phyloP scores from a whole-genome alignment of 2,888 invertebrate genomes.

The Chesias legatella region DNA sequence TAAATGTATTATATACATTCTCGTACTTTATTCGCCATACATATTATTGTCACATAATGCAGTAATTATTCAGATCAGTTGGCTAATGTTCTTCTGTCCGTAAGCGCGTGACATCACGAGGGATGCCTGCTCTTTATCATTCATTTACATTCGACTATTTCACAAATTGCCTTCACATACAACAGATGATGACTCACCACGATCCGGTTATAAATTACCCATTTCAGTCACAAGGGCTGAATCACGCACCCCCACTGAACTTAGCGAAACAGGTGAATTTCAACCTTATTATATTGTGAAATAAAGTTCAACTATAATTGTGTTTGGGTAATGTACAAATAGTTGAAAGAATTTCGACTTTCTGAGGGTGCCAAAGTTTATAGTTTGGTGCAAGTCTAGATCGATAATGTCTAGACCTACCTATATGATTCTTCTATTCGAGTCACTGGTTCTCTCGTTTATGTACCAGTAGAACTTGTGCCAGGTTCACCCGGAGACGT shows the following conservation, averaged over 20 bases:
- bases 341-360: background rate
- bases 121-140: background rate
- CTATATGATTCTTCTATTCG: too few species aligned
- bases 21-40: too few species aligned
- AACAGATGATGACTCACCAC: slow-evolving; percentile 25
- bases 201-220: slow-evolving; percentile 19
- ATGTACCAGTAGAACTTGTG: too few species aligned
- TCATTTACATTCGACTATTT: slow-evolving; percentile 17
- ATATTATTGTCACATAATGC: too few species aligned
- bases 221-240: slow-evolving; percentile 21
- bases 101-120: too few species aligned
- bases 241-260: slow-evolving; percentile 19
- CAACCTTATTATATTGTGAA: background rate
- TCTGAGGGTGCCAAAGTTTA: slow-evolving; percentile 2
- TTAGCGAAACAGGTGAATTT: slow-evolving; percentile 7
- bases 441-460: too few species aligned
- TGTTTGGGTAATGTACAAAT: background rate
- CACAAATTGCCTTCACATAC: slow-evolving; percentile 23
- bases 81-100: too few species aligned
- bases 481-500: too few species aligned
- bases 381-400: slow-evolving; percentile 16
- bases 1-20: too few species aligned
- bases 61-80: too few species aligned
- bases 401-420: slow-evolving; percentile 38
- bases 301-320: slow-evolving; percentile 1